Conservation (phyloP, 2,797 vertebrate genomes). For the Lutjanus argentimaculatus region DNA sequence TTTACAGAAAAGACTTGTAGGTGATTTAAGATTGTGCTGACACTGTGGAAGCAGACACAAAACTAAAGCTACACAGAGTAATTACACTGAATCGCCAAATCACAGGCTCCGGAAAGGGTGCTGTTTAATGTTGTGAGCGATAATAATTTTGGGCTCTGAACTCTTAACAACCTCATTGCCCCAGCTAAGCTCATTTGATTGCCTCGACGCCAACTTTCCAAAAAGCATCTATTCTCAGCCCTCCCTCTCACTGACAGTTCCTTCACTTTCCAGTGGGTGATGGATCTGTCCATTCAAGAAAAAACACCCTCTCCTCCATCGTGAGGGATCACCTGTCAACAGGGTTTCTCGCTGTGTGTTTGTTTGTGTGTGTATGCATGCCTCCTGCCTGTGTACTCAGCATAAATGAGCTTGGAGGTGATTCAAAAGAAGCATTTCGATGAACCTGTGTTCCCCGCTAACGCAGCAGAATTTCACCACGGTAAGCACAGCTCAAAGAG, state of each 20-base stretch:
- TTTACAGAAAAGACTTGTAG: conserved; percentile 41
- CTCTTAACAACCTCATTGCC: conserved; percentile 10
- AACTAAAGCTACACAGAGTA: conserved; percentile 47
- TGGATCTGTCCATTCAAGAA: conserved; percentile 55
- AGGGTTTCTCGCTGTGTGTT: conserved; percentile 11
- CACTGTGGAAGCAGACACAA: conserved; percentile 34
- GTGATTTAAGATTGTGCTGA: conserved; percentile 61
- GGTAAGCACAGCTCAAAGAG: conserved; percentile 43
- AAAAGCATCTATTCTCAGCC: conserved; percentile 38
- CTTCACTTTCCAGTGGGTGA: conserved; percentile 48
- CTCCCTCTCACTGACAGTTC: conserved; percentile 37
- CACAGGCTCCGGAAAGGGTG: conserved; percentile 23
- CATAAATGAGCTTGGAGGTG: conserved; percentile 61
- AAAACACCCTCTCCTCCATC: conserved; percentile 27
- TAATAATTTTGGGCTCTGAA: conserved; percentile 23
- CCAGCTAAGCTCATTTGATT: conserved; percentile 26
- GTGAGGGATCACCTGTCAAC: conserved; percentile 69
- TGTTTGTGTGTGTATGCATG: conserved; percentile 18
- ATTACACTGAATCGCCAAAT: conserved; percentile 52
- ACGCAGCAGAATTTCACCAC: conserved; percentile 58
- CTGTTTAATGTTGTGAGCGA: conserved; percentile 32
- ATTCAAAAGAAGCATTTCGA: conserved; percentile 55
- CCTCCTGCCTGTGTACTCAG: conserved; percentile 33
- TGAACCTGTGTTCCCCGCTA: conserved; percentile 31
- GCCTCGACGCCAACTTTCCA: conserved; percentile 22